phyloP scores from a whole-genome alignment of 1,140 invertebrate genomes.

The Eumaeus atala region DNA sequence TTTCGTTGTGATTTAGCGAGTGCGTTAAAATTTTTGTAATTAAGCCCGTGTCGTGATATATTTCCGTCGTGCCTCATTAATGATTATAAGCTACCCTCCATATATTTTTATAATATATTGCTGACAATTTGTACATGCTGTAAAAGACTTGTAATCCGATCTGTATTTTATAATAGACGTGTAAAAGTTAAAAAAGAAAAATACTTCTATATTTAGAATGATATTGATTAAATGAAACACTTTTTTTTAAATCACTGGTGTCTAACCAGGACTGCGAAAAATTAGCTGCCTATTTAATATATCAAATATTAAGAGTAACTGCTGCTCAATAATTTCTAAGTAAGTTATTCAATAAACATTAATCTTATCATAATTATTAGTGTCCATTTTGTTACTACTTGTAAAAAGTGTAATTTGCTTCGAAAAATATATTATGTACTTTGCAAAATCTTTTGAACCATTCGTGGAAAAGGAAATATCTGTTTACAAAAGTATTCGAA shows the following conservation, averaged over 20 bases:
- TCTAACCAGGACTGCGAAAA: no score
- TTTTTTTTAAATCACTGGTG: no score
- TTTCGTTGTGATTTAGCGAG: constrained; percentile 6
- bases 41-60: not conserved
- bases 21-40: constrained; percentile 7
- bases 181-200: no score
- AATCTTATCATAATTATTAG: no score
- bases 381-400: no score
- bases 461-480: constrained; percentile 28
- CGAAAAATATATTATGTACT: not conserved
- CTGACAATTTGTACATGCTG: not conserved
- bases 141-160: not conserved
- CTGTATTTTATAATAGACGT: not conserved
- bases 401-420: not conserved
- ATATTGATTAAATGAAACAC: no score
- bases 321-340: no score
- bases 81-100: constrained; percentile 3
- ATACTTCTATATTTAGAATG: no score
- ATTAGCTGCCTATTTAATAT: no score
- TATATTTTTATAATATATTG: not conserved
- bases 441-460: constrained; percentile 6
- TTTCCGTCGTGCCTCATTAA: constrained; percentile 1
- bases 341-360: no score
- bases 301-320: no score
- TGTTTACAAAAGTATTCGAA: constrained; percentile 32